A percentile compares a stretch with the other conserved stretches of the same genome.
These are phyloP conservation scores for Apis dorsata DNA, from an alignment of 1,140 invertebrate genomes.

Conservation along the genomic window DNA sequence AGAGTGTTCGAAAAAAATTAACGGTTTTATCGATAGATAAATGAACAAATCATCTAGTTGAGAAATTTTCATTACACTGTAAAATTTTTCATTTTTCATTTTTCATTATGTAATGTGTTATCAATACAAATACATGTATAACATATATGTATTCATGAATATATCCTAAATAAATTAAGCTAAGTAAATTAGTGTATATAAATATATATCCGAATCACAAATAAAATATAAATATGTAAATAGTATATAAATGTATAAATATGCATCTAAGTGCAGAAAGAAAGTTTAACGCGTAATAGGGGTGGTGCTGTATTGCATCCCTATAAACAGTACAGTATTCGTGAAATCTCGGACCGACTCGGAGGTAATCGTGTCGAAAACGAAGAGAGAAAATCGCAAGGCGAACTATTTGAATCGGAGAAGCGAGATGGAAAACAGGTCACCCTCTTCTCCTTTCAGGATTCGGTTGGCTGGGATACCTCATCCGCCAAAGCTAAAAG, in stretches of 20 bases:
- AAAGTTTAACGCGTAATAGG: neutral
- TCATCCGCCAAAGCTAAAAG: constrained; percentile 73
- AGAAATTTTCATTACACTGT: too few relatives aligned
- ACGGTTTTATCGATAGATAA: too few relatives aligned
- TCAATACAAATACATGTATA: too few relatives aligned
- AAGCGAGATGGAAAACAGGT: constrained; percentile 73
- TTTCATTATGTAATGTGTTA: too few relatives aligned
- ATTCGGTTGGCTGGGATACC: constrained; percentile 69
- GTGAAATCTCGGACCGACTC: constrained; percentile 60
- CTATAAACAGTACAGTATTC: constrained; percentile 34
- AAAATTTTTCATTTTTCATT: too few relatives aligned
- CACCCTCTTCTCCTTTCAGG: constrained; percentile 69
- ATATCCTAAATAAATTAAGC: too few relatives aligned
- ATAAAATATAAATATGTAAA: neutral
- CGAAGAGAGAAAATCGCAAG: constrained; percentile 44
- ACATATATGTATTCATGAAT: too few relatives aligned
- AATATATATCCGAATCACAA: neutral
- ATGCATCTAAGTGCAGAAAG: neutral
- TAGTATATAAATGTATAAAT: neutral
- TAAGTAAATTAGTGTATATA: neutral
- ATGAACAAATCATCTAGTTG: too few relatives aligned
- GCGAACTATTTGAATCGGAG: constrained; percentile 56
- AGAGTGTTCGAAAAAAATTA: neutral
- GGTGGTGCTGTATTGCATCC: constrained; percentile 18
- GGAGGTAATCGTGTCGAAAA: constrained; percentile 56